phyloP scores from a whole-genome alignment of 2,113 vertebrate species.

The Brachyistius frenatus region DNA sequence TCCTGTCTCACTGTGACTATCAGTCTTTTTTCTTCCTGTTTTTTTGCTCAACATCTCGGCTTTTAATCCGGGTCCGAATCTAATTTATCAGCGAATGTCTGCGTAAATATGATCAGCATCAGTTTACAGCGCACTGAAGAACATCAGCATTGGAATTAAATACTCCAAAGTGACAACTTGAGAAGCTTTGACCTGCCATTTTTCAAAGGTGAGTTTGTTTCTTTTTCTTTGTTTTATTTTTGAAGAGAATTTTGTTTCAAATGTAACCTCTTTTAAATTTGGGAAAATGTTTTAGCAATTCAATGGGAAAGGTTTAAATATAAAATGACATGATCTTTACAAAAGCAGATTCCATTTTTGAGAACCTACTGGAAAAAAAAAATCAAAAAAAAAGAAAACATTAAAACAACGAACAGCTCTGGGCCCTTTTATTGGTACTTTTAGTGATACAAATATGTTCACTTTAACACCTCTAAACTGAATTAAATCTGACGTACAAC shows the following conservation, averaged over 20 bases:
- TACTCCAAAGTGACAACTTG: conserved; percentile 8
- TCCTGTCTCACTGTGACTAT: conserved; percentile 15
- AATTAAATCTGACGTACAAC: background rate
- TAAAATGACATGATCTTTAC: too few species aligned
- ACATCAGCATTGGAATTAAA: conserved; percentile 70
- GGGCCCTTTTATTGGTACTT: background rate
- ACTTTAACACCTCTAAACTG: too few species aligned
- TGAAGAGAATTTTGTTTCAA: background rate
- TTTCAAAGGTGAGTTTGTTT: conserved; percentile 67
- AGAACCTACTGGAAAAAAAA: too few species aligned
- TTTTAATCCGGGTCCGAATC: background rate
- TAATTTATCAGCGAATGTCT: conserved; percentile 31
- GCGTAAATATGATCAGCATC: conserved; percentile 60
- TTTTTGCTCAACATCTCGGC: conserved; percentile 4
- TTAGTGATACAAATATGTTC: background rate
- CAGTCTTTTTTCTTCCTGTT: background rate
- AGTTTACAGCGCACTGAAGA: conserved; percentile 45
- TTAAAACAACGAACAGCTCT: too few species aligned
- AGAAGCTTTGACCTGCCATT: conserved; percentile 32
- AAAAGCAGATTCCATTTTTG: too few species aligned
- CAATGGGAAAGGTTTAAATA: too few species aligned
- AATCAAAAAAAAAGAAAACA: too few species aligned
- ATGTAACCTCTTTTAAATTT: background rate
- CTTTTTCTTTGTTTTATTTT: background rate
- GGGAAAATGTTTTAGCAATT: too few species aligned